Evolutionary conservation across 2,113 vertebrate species (phyloP).

Genomic region (Tetrao urogallus): DNA sequence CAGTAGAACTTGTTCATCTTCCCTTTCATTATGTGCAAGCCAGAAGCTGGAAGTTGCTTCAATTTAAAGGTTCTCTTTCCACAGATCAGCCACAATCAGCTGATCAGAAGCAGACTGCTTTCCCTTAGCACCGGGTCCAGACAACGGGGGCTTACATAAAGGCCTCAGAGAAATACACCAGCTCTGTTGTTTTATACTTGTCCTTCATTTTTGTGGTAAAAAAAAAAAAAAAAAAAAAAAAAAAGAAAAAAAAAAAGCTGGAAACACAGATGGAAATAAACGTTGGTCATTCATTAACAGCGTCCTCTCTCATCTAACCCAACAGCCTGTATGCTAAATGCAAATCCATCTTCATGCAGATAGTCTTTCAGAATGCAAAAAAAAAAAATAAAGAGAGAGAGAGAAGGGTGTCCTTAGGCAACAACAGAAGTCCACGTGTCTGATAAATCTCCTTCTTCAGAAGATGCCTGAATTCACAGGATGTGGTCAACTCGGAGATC

Average conservation of each 20-base stretch:
- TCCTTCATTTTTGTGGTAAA: conserved; percentile 61
- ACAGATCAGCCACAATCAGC: conserved; percentile 45
- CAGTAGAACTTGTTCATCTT: conserved; percentile 47
- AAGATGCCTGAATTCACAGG: conserved; percentile 51
- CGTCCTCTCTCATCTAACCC: conserved; percentile 48
- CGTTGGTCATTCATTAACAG: not conserved
- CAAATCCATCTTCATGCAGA: not conserved
- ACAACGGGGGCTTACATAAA: conserved; percentile 62
- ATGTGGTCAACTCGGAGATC: conserved; percentile 19
- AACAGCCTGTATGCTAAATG: conserved; percentile 33
- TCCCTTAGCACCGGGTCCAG: conserved; percentile 64
- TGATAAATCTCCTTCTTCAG: conserved; percentile 42
- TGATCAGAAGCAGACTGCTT: conserved; percentile 67
- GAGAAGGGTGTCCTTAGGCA: not conserved
- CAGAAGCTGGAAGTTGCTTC: conserved; percentile 45
- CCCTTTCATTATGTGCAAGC: conserved; percentile 71
- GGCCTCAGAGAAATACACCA: conserved; percentile 28
- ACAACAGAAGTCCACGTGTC: not conserved
- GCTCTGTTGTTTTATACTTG: conserved; percentile 37
- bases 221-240: not conserved
- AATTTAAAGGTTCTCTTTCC: conserved; percentile 58
- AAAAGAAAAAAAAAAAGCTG: not conserved
- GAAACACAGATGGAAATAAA: not conserved
- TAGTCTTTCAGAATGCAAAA: not conserved
- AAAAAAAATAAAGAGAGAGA: not conserved